These are phyloP conservation scores for Synergus umbraculus DNA, from an alignment of 2,888 invertebrate species.

Conservation along the genomic window DNA sequence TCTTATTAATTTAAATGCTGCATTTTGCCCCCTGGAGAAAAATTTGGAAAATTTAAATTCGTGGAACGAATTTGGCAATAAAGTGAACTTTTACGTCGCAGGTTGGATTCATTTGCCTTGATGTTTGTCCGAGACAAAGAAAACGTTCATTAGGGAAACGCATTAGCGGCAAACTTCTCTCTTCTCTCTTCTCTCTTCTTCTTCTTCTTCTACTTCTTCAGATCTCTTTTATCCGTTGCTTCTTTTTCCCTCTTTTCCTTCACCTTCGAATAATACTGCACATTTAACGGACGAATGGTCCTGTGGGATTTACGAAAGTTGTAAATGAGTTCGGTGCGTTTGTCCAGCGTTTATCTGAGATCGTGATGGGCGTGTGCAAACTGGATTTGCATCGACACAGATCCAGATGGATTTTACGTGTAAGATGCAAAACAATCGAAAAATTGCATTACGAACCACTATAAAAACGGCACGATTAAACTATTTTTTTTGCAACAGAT, in stretches of 20 bases:
- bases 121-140: conserved; percentile 73
- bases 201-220: conserved; percentile 54
- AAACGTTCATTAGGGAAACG: conserved; percentile 74
- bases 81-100: not conserved
- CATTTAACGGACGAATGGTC: conserved; percentile 51
- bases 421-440: conserved; percentile 33
- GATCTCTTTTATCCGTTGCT: conserved; percentile 50
- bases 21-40: not conserved
- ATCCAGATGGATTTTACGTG: conserved; percentile 39
- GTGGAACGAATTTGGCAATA: conserved; percentile 10
- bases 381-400: conserved; percentile 35
- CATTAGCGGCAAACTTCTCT: conserved; percentile 69
- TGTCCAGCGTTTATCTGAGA: conserved; percentile 47
- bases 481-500: not conserved
- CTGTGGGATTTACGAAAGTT: conserved; percentile 45
- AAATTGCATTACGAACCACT: conserved; percentile 28
- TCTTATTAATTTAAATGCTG: not conserved
- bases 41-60: conserved; percentile 1
- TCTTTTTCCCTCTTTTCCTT: conserved; percentile 44
- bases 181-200: conserved; percentile 41
- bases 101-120: conserved; percentile 60
- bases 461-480: conserved; percentile 10
- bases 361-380: conserved; percentile 43
- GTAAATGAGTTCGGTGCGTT: conserved; percentile 45
- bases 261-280: conserved; percentile 47